Base-by-base conservation (phyloP, 2,888 invertebrate genomes). In the Clanis bilineata region DNA sequence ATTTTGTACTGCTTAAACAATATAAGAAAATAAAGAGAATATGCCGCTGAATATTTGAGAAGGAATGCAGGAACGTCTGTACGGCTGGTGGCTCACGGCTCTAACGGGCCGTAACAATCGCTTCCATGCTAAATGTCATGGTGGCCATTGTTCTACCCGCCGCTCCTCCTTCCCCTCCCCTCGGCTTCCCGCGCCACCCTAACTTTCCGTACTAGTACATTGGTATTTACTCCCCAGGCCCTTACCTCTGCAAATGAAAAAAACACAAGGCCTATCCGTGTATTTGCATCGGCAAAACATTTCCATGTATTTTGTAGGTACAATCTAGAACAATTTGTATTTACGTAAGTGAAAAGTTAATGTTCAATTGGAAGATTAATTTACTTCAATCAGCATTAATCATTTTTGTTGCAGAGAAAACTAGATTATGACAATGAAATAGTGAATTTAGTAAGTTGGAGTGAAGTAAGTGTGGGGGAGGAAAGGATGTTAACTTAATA, bases 101-200 rank as follows among this genome's bases (percentile, higher is more conserved):
- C 84, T 80, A 89, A 85, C 90, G 86, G 88, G 77, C 87, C 90
- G 86, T 87, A 88, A 90, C 89, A 89, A 92, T 87, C 86, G 88
- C 85, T 88, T 90, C 89, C 89, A 89, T 89, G 88, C 88, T 91
- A 91, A 91, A 92, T 92, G 90, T 91, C 92, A 92, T 86, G 90
- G 88, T 90, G 82, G 87, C 88, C 81, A 91, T 91, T 92, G 92
- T 91, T 91, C 88, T 83, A 78, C 78, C 67, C 68, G 64, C 71
- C 72, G 68, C 76, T 69, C 72, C 72, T 63, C 71, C 65, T 74
- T 70, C 76, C 76, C 70, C 71, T 56, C 18, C 71, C 61, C 51
- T 28, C 51, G 73, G 65, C 70, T 68, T 64, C 71, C 69, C 70
- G 63, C 68, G 67, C 79, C 84, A 74, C 81, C 80, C 80, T 70